A percentile compares a stretch with the other conserved stretches of the same genome.
These are phyloP conservation scores for Drosophila pruinosa DNA, from an alignment of 1,140 invertebrate genomes.

Conservation along the genomic window DNA sequence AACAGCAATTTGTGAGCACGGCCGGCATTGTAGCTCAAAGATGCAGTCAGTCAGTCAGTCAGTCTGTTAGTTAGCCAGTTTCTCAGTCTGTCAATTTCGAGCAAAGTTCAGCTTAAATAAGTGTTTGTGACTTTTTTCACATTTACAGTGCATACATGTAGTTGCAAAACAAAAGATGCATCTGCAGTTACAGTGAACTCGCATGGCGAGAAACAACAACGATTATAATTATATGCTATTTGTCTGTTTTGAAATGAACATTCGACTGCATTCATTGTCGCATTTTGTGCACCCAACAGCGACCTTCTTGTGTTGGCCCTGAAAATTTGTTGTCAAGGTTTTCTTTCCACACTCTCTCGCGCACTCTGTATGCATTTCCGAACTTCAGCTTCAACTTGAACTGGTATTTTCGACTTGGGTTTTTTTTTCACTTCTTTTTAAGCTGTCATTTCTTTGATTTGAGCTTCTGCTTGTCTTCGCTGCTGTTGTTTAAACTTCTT, in stretches of 20 bases:
- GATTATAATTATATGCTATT: conserved; percentile 46
- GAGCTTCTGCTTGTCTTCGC: conserved; percentile 1
- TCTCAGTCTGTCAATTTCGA: conserved; percentile 45
- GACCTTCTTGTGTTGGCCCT: conserved; percentile 67
- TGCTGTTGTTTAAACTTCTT: conserved; percentile 12
- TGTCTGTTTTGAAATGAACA: conserved; percentile 42
- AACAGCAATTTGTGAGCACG: conserved; percentile 34
- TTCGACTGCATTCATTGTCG: conserved; percentile 62
- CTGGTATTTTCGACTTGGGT: conserved; percentile 62
- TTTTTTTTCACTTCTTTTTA: conserved; percentile 35
- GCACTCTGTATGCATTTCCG: conserved; percentile 62
- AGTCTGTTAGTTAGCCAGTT: neutral
- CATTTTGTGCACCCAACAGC: conserved; percentile 63
- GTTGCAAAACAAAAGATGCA: conserved; percentile 31
- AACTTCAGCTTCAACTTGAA: conserved; percentile 69
- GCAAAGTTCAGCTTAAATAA: conserved; percentile 73
- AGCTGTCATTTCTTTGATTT: neutral
- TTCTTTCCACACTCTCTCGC: conserved; percentile 26
- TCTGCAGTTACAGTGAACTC: conserved; percentile 6
- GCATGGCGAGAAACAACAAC: conserved; percentile 29
- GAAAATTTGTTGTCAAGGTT: conserved; percentile 76
- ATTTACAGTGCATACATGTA: conserved; percentile 30
- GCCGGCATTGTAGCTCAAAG: conserved; percentile 30
- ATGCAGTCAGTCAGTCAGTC: conserved; percentile 22
- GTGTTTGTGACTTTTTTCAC: conserved; percentile 60